A percentile compares a stretch with the other conserved stretches of the same genome.
Conservation (phyloP, 2,888 invertebrate genomes). For the Esperia sulphurella region DNA sequence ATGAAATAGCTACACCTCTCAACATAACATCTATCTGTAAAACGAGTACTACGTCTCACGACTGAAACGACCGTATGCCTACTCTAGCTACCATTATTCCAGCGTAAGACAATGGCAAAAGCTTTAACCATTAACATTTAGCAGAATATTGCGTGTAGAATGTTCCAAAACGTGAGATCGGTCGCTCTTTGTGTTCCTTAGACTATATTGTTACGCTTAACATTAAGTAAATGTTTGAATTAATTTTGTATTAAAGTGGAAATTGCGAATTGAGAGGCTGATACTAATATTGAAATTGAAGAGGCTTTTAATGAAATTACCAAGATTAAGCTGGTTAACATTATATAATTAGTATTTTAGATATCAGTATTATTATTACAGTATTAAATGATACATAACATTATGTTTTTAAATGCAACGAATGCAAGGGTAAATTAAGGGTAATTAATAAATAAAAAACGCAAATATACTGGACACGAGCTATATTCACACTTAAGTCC, state of each 20-base stretch:
- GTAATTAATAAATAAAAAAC: no score
- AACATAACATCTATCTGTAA: no score
- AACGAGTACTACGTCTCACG: neutral
- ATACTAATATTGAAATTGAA: neutral
- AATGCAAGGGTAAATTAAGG: no score
- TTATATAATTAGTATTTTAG: no score
- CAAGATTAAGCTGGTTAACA: no score
- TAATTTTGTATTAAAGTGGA: slow-evolving; percentile 10
- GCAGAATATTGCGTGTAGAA: slow-evolving; percentile 18
- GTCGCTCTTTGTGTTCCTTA: slow-evolving; percentile 1
- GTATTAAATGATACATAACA: neutral
- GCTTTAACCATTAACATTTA: slow-evolving; percentile 22
- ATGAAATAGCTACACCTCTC: neutral
- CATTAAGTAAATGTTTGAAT: slow-evolving; percentile 20
- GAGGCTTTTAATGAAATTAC: no score
- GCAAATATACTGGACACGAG: no score
- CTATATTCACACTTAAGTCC: no score
- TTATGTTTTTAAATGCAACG: no score
- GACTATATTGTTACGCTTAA: slow-evolving; percentile 8
- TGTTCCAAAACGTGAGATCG: slow-evolving; percentile 1
- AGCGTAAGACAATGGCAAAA: slow-evolving; percentile 15
- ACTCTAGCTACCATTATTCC: slow-evolving; percentile 16
- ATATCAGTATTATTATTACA: neutral
- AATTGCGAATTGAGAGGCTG: neutral
- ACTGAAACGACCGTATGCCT: neutral